Evolutionary conservation across 1,140 invertebrate species (phyloP).

Genomic region (Megathymus violae): DNA sequence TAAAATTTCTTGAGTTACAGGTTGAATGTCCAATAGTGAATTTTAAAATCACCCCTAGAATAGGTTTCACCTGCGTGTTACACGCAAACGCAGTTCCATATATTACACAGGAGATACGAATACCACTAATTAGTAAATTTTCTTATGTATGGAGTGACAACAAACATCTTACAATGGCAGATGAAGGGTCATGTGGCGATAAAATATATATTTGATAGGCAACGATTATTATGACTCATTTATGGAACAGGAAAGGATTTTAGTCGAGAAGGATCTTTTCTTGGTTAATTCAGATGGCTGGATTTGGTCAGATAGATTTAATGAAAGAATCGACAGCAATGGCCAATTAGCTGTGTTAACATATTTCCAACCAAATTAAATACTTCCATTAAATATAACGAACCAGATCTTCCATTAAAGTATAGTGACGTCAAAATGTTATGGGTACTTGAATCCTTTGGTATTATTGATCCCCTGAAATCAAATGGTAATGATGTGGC

Average conservation of each 20-base stretch:
- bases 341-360: slow-evolving; percentile 21
- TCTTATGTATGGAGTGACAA: slow-evolving; percentile 1
- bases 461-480: slow-evolving; percentile 45
- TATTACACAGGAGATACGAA: slow-evolving; percentile 9
- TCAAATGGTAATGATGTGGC: slow-evolving; percentile 39
- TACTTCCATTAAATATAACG: slow-evolving; percentile 21
- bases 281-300: slow-evolving; percentile 19
- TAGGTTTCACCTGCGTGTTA: background rate
- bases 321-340: background rate
- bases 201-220: slow-evolving; percentile 29
- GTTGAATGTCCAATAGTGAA: background rate
- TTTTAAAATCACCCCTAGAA: background rate
- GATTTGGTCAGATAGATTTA: slow-evolving; percentile 14
- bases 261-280: background rate
- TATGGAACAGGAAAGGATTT: background rate
- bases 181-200: slow-evolving; percentile 28
- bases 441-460: slow-evolving; percentile 46
- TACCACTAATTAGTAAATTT: slow-evolving; percentile 3
- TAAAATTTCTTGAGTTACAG: background rate
- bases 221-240: slow-evolving; percentile 24
- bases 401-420: slow-evolving; percentile 37
- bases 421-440: slow-evolving; percentile 27
- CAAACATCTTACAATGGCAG: slow-evolving; percentile 14
- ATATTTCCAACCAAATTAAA: slow-evolving; percentile 34
- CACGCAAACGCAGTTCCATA: background rate